phyloP scores from a whole-genome alignment of 2,888 invertebrate genomes.

The Galerucella calmariensis region DNA sequence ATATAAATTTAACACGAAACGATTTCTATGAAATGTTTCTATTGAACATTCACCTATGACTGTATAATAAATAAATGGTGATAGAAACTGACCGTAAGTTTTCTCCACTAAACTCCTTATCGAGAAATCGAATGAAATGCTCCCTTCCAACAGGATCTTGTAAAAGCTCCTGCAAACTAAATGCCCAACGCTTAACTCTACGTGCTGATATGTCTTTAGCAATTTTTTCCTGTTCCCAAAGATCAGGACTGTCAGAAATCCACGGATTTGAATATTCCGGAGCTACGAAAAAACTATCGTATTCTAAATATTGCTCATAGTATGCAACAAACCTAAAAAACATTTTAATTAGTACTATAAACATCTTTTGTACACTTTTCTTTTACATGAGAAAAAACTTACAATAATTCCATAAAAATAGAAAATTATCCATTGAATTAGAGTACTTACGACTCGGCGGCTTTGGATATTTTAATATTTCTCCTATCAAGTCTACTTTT shows the following conservation, averaged over 20 bases:
- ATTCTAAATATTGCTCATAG: conserved; percentile 96
- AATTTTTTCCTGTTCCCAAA: conserved; percentile 97
- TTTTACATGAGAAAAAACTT: too few relatives aligned
- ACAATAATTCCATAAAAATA: too few relatives aligned
- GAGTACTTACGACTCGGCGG: conserved; percentile 87
- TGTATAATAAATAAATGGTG: background rate
- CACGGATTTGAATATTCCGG: conserved; percentile 97
- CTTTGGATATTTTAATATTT: conserved; percentile 92
- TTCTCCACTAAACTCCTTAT: conserved; percentile 98
- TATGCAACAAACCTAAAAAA: conserved; percentile 82
- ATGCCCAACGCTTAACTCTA: conserved; percentile 96
- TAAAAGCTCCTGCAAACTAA: conserved; percentile 93
- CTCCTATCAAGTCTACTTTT: conserved; percentile 85
- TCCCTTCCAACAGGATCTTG: conserved; percentile 96
- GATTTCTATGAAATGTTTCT: too few relatives aligned
- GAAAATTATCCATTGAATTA: too few relatives aligned
- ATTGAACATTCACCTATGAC: background rate
- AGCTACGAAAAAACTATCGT: conserved; percentile 93
- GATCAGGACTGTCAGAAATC: conserved; percentile 94
- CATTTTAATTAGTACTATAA: background rate
- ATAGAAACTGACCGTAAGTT: conserved; percentile 82
- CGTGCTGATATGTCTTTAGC: conserved; percentile 93
- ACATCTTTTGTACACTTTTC: background rate
- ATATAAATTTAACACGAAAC: background rate
- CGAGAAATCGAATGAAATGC: conserved; percentile 94